Evolutionary conservation across 2,888 invertebrate species (phyloP), one percentile per base, ranked within the genome.

Genomic region (Rhyacophila evoluta): DNA sequence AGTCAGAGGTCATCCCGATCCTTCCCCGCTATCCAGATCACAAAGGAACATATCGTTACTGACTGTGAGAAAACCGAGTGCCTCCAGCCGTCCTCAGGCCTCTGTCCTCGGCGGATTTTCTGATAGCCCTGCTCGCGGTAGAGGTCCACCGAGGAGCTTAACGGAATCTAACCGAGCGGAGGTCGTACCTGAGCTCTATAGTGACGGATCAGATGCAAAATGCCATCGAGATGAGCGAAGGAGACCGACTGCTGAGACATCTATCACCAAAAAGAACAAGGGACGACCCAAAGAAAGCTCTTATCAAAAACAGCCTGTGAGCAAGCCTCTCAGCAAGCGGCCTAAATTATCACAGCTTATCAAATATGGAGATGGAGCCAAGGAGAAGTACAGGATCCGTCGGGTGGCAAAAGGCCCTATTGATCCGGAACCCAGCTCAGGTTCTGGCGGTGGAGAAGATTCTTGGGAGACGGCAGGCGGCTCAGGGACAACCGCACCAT

Each of bases 361-460:
- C 38, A 82, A 82, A 55, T 82, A 82, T 39, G 67, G 79, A 5
- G 82, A 82, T 28, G 80, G 77, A 28, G 71, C 79, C 12, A 82
- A 82, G 38, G 82, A 82, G 39, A 82, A 82, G 68, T 82, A 79
- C 41, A 38, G 81, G 27, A 19, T 55, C 25, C 55, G 55, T 2
- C 74, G 74, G 67, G 25, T 87, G 88, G 15, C 88, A 88, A 84
- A 81, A 37, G 70, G 83, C 85, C 67, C 88, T 88, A 0, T 88
- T 89, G 55, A 84, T 85, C 5, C 85, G 88, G 19, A 85, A 84
- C 83, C 88, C 88, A 39, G n/a, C 85, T 89, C 67, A 87, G 88
- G 10, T 85, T 89, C 12, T 85, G 86, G 86, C 81, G 89, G 89
- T 83, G 85, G 86, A 73, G 83, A 87, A 72, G 83, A 86, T 27